phyloP scores from a whole-genome alignment of 2,113 vertebrate genomes.

The Hoplias malabaricus region DNA sequence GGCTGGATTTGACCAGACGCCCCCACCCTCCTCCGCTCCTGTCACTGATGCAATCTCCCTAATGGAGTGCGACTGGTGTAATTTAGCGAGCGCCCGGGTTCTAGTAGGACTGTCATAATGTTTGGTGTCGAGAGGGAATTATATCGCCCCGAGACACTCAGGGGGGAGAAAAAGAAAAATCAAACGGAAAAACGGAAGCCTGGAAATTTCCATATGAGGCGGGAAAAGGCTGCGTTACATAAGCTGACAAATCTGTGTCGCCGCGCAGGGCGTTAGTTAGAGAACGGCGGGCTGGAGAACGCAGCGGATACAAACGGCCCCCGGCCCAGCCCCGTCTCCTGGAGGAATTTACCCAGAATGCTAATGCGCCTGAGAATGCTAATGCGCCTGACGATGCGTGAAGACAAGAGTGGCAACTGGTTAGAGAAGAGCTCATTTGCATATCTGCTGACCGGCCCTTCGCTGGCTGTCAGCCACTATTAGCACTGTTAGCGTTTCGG shows the following conservation, averaged over 20 bases:
- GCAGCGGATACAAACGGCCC: neutral
- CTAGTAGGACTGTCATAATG: constrained; percentile 68
- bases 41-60: constrained; percentile 60
- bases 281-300: neutral
- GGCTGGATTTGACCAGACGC: neutral
- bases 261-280: neutral
- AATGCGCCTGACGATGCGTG: neutral
- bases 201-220: constrained; percentile 5
- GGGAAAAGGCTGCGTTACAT: neutral
- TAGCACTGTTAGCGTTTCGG: neutral
- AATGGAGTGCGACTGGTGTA: constrained; percentile 61
- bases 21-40: neutral
- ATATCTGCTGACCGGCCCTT: neutral
- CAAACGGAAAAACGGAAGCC: neutral
- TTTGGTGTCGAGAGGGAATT: constrained; percentile 58
- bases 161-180: too few species aligned
- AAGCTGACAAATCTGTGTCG: neutral
- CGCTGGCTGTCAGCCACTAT: neutral
- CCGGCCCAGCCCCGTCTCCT: too few species aligned
- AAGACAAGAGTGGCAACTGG: neutral
- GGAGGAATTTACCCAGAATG: constrained; percentile 10
- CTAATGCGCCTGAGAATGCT: neutral
- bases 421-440: neutral
- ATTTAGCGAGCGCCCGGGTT: constrained; percentile 64
- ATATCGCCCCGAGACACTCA: neutral